phyloP scores from a whole-genome alignment of 1,140 invertebrate genomes.

The Eueides isabella region DNA sequence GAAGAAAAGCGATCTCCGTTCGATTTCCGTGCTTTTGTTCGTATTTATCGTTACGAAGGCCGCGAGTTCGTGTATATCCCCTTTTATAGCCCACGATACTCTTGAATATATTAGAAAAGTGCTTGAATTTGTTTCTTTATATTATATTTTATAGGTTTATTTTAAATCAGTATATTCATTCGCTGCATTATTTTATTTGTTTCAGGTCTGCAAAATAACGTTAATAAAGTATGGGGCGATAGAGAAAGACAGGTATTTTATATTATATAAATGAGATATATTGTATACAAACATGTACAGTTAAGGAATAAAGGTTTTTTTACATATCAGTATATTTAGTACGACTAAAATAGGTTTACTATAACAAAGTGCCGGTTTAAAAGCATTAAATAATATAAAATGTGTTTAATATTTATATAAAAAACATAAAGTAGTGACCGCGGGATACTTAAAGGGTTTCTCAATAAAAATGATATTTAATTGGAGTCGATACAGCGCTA shows the following conservation, averaged over 20 bases:
- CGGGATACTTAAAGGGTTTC: conserved; percentile 68
- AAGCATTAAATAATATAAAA: conserved; percentile 23
- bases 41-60: conserved; percentile 78
- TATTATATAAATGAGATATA: not conserved
- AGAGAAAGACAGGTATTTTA: conserved; percentile 5
- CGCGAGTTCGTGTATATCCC: conserved; percentile 57
- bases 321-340: not conserved
- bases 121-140: not conserved
- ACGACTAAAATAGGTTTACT: not conserved
- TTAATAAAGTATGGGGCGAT: conserved; percentile 3
- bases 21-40: conserved; percentile 65
- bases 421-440: conserved; percentile 54
- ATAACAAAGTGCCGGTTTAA: conserved; percentile 19
- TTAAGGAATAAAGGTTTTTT: not conserved
- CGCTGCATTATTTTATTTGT: not conserved
- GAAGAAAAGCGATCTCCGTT: conserved; percentile 80
- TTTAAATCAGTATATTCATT: not conserved
- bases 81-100: conserved; percentile 74
- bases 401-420: conserved; percentile 3
- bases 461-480: conserved; percentile 82
- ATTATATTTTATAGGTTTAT: not conserved
- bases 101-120: conserved; percentile 60
- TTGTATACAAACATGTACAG: too few relatives aligned
- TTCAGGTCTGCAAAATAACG: not conserved
- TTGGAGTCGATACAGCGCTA: conserved; percentile 76